Evolutionary conservation across 2,888 invertebrate species (phyloP), one percentile per base, ranked within the genome.

Genomic region (Serrognathus titanus): DNA sequence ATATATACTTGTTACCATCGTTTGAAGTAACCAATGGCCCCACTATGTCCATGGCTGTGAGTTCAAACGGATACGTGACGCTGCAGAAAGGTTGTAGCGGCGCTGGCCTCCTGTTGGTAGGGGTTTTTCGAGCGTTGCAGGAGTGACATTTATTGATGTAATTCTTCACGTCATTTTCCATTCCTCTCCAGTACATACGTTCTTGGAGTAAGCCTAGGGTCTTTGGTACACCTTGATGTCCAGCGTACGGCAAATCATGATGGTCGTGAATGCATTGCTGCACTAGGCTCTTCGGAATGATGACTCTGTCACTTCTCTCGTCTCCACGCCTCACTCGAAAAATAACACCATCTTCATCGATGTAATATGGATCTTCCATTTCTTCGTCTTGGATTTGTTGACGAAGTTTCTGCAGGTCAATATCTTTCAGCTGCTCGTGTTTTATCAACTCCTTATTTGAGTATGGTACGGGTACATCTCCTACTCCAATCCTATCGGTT

Each of bases 211-310:
- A 11, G n/a, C 53, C 54, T 5, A 57, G 55, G 0, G 71, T 71
- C 52, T 67, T 65, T 10, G 68, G 60, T n/a, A 65, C 53, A 10
- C 70, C 69, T 35, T 58, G 64, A 58, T 73, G 72, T 10, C 69
- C 66, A 12, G 62, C 59, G 7, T 63, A 53, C 2, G 62, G 60
- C 16, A 61, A 48, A 36, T 63, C 57, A 55, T 70, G 71, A 45
- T 61, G 61, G 12, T 60, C 51, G 16, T 54, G 13, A 1, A 69
- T n/a, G 8, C 61, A 48, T 16, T 60, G 51, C 7, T 10, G 6
- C 5, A 51, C 45, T 9, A 63, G 46, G 10, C 20, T 9, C 38
- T 16, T 35, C 4, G 64, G 64, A 7, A 53, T 48, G 11, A 62
- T 39, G 10, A 64, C 8, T 43, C 24, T 8, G 11, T 64, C 63